A percentile compares a stretch with the other conserved stretches of the same genome.
Conservation (phyloP, 2,113 vertebrate species). For the Notiomystis cincta region DNA sequence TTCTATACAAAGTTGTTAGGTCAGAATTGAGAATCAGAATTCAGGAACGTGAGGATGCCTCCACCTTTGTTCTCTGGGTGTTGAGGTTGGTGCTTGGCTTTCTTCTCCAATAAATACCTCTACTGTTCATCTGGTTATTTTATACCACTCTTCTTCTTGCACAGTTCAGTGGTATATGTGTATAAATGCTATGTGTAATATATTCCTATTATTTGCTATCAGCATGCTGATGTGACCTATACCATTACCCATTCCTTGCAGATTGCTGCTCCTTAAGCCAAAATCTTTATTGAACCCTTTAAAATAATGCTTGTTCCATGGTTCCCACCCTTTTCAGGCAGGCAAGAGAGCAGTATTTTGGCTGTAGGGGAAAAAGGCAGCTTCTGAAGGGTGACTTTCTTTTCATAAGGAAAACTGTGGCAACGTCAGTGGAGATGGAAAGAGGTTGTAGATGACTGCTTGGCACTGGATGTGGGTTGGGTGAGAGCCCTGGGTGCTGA, state of each 20-base stretch:
- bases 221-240: neutral
- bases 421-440: neutral
- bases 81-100: neutral
- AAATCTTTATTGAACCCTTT: neutral
- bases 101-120: neutral
- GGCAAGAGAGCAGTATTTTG: neutral
- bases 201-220: neutral
- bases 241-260: neutral
- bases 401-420: neutral
- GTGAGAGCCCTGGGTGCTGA: neutral
- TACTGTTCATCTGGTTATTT: neutral
- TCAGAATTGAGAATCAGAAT: neutral
- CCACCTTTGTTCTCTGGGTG: neutral
- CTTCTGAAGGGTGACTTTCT: neutral
- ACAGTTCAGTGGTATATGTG: neutral
- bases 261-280: neutral
- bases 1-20: neutral
- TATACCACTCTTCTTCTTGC: neutral
- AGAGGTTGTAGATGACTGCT: neutral
- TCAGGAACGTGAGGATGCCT: neutral
- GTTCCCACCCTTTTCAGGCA: neutral
- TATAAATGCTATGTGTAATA: neutral
- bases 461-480: neutral
- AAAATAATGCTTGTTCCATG: accelerated
- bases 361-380: neutral